These are phyloP conservation scores for Petrocephalus schoutedeni DNA, from an alignment of 2,797 vertebrate genomes.

Conservation along the genomic window DNA sequence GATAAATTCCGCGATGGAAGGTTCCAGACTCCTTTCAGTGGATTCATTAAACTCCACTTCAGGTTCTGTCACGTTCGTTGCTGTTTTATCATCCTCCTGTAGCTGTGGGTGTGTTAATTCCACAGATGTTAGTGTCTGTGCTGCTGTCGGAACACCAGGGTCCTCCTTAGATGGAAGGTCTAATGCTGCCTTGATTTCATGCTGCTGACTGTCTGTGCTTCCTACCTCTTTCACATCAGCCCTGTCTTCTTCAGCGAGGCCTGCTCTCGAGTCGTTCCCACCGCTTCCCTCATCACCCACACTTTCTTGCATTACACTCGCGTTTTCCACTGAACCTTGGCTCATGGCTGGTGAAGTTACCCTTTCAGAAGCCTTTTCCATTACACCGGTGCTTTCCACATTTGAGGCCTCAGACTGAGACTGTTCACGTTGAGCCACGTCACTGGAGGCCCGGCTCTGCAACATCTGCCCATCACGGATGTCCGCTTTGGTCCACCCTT, in stretches of 20 bases:
- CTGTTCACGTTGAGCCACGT: conserved; percentile 17
- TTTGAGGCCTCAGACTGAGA: conserved; percentile 19
- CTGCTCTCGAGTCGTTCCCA: conserved; percentile 14
- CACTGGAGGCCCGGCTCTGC: conserved; percentile 4
- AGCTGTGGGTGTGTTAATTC: conserved; percentile 32
- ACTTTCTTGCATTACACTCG: conserved; percentile 20
- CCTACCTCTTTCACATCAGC: background rate
- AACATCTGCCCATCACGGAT: conserved; percentile 14
- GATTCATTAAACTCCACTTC: conserved; percentile 41
- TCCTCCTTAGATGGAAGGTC: conserved; percentile 12
- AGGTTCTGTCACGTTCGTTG: conserved; percentile 48
- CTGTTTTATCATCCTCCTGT: conserved; percentile 38
- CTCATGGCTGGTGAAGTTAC: conserved; percentile 32
- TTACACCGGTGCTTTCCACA: conserved; percentile 28
- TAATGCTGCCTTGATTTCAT: background rate
- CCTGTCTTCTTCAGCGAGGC: background rate
- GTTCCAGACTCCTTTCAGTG: conserved; percentile 15
- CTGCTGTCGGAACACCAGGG: background rate
- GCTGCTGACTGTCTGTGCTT: background rate
- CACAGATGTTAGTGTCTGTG: conserved; percentile 24
- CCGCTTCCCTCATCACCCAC: conserved; percentile 11
- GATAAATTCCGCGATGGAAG: background rate
- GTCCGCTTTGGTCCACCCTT: conserved; percentile 29
- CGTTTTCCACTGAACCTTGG: conserved; percentile 16
- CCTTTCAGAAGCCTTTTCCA: conserved; percentile 29